A percentile compares a stretch with the other conserved stretches of the same genome.
Conservation (phyloP, 2,113 vertebrate species). For the Hiodon alosoides region DNA sequence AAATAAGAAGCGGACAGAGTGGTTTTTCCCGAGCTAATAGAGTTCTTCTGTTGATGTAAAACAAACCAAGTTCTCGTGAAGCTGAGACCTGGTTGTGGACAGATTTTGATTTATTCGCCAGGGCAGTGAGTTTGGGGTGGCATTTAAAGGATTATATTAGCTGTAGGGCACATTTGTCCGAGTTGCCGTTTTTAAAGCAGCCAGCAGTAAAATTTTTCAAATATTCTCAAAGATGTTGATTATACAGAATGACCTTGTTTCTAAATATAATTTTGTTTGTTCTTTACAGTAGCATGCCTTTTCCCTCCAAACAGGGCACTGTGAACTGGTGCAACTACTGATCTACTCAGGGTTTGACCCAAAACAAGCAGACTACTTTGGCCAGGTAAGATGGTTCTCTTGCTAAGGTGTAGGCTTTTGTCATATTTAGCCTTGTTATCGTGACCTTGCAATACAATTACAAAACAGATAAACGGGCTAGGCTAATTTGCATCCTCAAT, state of each 20-base stretch:
- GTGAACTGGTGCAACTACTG: conserved; percentile 40
- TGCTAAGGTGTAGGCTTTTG: no score
- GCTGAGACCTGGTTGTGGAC: not conserved
- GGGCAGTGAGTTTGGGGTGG: not conserved
- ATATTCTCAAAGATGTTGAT: no score
- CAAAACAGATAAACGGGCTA: no score
- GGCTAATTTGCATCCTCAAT: no score
- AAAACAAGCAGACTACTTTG: conserved; percentile 29
- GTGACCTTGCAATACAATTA: no score
- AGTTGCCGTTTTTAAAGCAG: not conserved
- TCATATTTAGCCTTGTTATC: no score
- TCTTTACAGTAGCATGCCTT: not conserved
- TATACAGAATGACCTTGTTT: no score
- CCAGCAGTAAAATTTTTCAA: no score
- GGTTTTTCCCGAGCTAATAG: no score
- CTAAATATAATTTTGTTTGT: not conserved
- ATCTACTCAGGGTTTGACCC: conserved; percentile 43
- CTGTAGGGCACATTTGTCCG: not conserved
- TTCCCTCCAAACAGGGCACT: conserved; percentile 26
- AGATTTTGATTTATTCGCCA: conserved; percentile 6
- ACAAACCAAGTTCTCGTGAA: not conserved
- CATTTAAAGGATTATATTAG: not conserved
- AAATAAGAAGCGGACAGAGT: no score
- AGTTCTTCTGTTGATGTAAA: no score
- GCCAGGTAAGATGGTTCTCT: conserved; percentile 30